phyloP scores from a whole-genome alignment of 2,797 vertebrate genomes.

The Sebastes trivittatus region DNA sequence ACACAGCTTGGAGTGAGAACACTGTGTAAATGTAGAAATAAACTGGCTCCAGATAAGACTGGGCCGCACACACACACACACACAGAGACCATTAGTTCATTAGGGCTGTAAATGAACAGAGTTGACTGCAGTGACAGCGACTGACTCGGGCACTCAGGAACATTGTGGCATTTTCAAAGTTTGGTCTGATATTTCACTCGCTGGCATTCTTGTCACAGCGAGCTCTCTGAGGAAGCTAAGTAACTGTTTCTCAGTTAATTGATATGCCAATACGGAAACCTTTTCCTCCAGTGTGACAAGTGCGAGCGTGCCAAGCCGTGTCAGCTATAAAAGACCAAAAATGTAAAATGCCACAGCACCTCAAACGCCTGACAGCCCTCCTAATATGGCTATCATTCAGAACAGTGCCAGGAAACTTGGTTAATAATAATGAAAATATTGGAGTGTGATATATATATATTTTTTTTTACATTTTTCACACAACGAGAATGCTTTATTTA shows the following conservation, averaged over 20 bases:
- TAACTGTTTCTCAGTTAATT: conserved; percentile 47
- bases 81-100: conserved; percentile 44
- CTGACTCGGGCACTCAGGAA: conserved; percentile 14
- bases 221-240: conserved; percentile 23
- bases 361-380: conserved; percentile 23
- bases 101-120: conserved; percentile 11
- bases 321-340: conserved; percentile 22
- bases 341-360: conserved; percentile 39
- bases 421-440: not conserved
- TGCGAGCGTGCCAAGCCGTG: conserved; percentile 4
- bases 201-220: conserved; percentile 31
- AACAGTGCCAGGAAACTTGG: not conserved
- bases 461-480: not conserved
- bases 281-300: conserved; percentile 45
- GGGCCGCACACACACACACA: conserved; percentile 51
- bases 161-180: conserved; percentile 59
- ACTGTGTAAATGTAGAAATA: conserved; percentile 99
- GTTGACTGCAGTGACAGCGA: conserved; percentile 13
- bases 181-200: conserved; percentile 44
- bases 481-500: not conserved
- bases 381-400: not conserved
- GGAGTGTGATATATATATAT: not conserved
- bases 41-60: conserved; percentile 93
- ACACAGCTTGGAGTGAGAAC: conserved; percentile 94
- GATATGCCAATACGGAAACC: conserved; percentile 52